Conservation (phyloP, 2,888 invertebrate species). For the Torymus auratus region DNA sequence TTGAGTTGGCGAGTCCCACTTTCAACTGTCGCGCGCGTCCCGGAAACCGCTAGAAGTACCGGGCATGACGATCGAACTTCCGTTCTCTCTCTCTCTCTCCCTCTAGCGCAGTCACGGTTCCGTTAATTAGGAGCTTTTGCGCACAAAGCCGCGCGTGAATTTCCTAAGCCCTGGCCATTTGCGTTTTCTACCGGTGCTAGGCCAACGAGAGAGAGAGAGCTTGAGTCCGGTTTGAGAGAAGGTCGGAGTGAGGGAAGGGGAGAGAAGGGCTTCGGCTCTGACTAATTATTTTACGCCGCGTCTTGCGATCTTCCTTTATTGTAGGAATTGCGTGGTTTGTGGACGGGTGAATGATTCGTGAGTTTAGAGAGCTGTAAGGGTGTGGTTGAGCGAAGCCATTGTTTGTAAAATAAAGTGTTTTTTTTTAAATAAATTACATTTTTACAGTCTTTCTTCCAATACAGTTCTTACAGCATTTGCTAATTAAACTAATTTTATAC, state of each 20-base stretch:
- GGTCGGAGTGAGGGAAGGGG: too few relatives aligned
- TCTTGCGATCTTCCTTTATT: background rate
- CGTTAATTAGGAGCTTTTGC: conserved; percentile 58
- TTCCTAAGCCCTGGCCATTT: conserved; percentile 43
- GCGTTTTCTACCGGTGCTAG: conserved; percentile 18
- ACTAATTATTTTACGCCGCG: conserved; percentile 33
- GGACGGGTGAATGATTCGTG: too few relatives aligned
- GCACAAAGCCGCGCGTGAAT: conserved; percentile 54
- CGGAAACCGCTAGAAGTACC: conserved; percentile 43
- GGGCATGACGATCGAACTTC: conserved; percentile 57
- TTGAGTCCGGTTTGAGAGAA: too few relatives aligned
- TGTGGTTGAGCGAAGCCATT: too few relatives aligned
- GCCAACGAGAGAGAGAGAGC: too few relatives aligned
- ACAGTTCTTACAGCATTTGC: too few relatives aligned
- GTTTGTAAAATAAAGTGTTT: too few relatives aligned
- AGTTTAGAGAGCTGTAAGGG: too few relatives aligned
- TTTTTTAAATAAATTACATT: too few relatives aligned
- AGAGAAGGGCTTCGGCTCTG: background rate
- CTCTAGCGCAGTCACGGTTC: conserved; percentile 12
- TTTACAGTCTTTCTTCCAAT: too few relatives aligned
- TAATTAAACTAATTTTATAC: too few relatives aligned
- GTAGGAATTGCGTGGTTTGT: background rate
- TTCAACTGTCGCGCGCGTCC: conserved; percentile 38
- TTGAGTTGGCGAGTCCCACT: conserved; percentile 41
- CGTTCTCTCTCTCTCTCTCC: conserved; percentile 4